Percentiles rank a stretch among this genome's conserved stretches.
phyloP scores from a whole-genome alignment of 1,140 invertebrate genomes.

The Drosophila auraria region DNA sequence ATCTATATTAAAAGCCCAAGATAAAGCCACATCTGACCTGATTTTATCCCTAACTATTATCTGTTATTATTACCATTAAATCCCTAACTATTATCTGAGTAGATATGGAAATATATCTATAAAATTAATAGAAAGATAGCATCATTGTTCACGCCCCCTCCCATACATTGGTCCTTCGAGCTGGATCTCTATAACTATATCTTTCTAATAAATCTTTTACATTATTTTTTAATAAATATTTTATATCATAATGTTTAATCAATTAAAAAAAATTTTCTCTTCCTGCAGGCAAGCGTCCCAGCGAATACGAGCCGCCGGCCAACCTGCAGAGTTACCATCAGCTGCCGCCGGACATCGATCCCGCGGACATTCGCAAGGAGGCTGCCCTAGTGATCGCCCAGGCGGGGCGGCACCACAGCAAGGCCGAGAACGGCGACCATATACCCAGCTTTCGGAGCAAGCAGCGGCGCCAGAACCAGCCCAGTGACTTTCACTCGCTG shows the following conservation, averaged over 20 bases:
- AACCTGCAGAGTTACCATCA: slow-evolving; percentile 75
- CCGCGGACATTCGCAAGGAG: slow-evolving; percentile 80
- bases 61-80: no score
- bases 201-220: neutral
- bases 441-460: slow-evolving; percentile 71
- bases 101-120: no score
- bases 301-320: slow-evolving; percentile 77
- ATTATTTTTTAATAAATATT: neutral
- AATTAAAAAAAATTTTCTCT: neutral
- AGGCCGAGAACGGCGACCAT: slow-evolving; percentile 80
- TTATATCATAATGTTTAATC: no score
- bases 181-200: no score
- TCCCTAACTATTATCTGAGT: no score
- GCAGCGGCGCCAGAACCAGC: slow-evolving; percentile 76
- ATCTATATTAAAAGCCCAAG: no score
- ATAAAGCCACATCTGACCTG: no score
- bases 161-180: no score
- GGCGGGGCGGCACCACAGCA: slow-evolving; percentile 81
- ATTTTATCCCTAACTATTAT: no score
- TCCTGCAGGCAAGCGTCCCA: slow-evolving; percentile 68
- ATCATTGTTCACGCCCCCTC: no score
- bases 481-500: slow-evolving; percentile 76
- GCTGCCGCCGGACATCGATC: slow-evolving; percentile 78
- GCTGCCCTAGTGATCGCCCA: slow-evolving; percentile 81
- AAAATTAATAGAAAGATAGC: no score